Percentiles rank a stretch among this genome's conserved stretches.
phyloP scores from a whole-genome alignment of 2,797 vertebrate species.

The Nothura maculosa region DNA sequence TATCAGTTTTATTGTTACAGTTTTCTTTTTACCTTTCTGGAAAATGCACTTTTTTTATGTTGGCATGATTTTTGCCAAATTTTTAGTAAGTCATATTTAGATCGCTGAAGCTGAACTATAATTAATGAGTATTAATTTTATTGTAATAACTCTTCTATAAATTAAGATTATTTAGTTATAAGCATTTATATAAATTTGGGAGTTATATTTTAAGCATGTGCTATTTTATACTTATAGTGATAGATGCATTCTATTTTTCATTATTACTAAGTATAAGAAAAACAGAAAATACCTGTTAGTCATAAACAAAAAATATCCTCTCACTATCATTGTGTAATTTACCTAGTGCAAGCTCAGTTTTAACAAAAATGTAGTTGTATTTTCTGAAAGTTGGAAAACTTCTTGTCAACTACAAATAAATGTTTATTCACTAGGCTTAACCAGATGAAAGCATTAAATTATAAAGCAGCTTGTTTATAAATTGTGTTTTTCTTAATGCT shows the following conservation, averaged over 20 bases:
- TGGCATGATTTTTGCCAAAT: not conserved
- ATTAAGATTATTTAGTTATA: not conserved
- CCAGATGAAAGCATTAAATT: not conserved
- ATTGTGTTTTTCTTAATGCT: constrained; percentile 23
- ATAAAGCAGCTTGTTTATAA: not conserved
- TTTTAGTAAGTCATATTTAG: not conserved
- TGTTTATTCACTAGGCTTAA: not conserved
- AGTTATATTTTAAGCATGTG: not conserved
- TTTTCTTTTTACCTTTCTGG: not conserved
- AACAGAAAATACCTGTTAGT: not conserved
- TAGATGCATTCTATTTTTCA: not conserved
- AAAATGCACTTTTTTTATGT: not conserved
- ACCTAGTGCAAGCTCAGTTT: not conserved
- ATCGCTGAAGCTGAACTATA: not conserved
- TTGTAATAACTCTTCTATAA: not conserved
- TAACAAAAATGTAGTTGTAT: not conserved
- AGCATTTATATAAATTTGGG: not conserved
- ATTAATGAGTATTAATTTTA: not conserved
- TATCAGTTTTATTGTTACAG: rapidly evolving
- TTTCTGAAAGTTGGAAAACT: not conserved
- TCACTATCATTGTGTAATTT: not conserved
- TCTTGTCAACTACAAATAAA: not conserved
- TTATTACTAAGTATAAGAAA: not conserved
- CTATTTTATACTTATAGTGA: rapidly evolving
- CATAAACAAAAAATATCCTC: not conserved